These are phyloP conservation scores for Orchesella cincta DNA, from an alignment of 1,140 invertebrate genomes.

Conservation along the genomic window DNA sequence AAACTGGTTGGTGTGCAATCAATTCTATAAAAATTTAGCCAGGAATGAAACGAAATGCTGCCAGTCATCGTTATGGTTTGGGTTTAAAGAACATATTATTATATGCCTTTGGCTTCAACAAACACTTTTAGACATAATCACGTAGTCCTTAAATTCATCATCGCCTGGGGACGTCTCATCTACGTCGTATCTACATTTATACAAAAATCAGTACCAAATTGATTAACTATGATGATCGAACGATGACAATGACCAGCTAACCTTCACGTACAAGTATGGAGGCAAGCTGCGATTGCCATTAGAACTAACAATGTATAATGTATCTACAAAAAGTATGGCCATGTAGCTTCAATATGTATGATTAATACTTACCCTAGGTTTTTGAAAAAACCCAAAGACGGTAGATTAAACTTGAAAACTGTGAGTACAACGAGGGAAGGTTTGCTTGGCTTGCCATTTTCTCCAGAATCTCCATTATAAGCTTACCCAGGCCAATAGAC, in stretches of 20 bases:
- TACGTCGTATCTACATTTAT: slow-evolving; percentile 58
- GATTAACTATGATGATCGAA: background rate
- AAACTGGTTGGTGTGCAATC: too few relatives aligned
- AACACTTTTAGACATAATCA: slow-evolving; percentile 4
- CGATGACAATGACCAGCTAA: too few relatives aligned
- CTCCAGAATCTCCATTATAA: slow-evolving; percentile 76
- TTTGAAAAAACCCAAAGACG: slow-evolving; percentile 70
- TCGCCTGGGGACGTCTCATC: slow-evolving; percentile 59
- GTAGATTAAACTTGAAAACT: slow-evolving; percentile 72
- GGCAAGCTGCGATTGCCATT: too few relatives aligned
- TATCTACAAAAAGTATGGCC: too few relatives aligned
- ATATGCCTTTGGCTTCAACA: background rate
- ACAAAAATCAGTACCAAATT: slow-evolving; percentile 20
- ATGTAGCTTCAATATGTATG: too few relatives aligned
- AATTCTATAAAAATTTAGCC: too few relatives aligned
- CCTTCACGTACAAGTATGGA: too few relatives aligned
- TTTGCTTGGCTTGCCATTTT: slow-evolving; percentile 69
- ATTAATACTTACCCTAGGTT: slow-evolving; percentile 64
- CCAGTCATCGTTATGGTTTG: too few relatives aligned
- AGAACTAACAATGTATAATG: too few relatives aligned
- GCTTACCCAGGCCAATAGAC: slow-evolving; percentile 75
- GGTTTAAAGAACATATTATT: too few relatives aligned
- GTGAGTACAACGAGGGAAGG: slow-evolving; percentile 78
- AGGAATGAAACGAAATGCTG: too few relatives aligned
- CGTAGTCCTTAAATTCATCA: slow-evolving; percentile 28